Evolutionary conservation across 2,797 vertebrate species (phyloP).

Genomic region (Macrochelys suwanniensis): DNA sequence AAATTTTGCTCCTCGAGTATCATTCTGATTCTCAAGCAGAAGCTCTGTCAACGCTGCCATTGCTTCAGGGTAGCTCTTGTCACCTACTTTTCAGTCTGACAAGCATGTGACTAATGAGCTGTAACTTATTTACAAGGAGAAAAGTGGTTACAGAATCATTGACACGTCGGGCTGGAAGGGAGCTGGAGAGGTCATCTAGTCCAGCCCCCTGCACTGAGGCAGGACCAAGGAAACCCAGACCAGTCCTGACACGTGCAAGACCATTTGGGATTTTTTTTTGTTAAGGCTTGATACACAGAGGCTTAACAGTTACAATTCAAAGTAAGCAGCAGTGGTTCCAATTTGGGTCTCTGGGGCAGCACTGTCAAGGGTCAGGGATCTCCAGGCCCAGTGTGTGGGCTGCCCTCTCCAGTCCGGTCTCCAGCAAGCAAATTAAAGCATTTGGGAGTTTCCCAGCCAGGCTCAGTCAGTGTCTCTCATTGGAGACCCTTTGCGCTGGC

Average conservation of each 20-base stretch:
- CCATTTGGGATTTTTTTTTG: neutral
- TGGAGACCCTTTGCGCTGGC: too few species aligned
- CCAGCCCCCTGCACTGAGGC: neutral
- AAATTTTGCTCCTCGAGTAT: neutral
- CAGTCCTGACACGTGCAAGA: neutral
- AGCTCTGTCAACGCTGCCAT: neutral
- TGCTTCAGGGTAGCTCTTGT: neutral
- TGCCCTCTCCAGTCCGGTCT: too few species aligned
- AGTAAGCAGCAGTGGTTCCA: too few species aligned
- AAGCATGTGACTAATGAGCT: neutral
- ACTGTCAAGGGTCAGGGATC: too few species aligned
- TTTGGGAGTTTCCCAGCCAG: too few species aligned
- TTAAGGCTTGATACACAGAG: neutral
- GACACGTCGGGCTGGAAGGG: neutral
- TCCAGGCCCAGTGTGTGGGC: too few species aligned
- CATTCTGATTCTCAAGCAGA: neutral
- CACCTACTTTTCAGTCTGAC: neutral
- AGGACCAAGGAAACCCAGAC: neutral
- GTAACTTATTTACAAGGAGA: neutral
- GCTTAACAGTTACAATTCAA: too few species aligned
- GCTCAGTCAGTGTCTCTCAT: too few species aligned
- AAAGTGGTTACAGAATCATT: neutral
- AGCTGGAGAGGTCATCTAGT: neutral
- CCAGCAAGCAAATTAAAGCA: too few species aligned
- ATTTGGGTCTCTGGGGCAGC: too few species aligned